A percentile compares a stretch with the other conserved stretches of the same genome.
Conservation (phyloP, 92 coral and sea anemone genomes). For the Palythoa grandis region DNA sequence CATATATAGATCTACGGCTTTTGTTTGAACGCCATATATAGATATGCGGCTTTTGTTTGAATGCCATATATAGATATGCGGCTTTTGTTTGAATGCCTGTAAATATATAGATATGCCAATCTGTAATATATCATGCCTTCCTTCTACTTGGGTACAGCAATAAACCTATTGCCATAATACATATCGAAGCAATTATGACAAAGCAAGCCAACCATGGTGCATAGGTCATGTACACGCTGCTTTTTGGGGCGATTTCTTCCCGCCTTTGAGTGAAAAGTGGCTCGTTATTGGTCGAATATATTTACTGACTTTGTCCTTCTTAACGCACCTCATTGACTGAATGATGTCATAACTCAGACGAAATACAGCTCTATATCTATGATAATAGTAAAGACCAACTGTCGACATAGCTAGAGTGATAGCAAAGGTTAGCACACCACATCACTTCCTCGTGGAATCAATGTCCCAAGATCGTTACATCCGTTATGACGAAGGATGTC, state of each 20-base stretch:
- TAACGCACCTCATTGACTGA: background rate
- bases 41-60: too few species aligned
- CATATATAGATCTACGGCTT: too few species aligned
- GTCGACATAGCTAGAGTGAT: background rate
- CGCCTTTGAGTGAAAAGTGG: background rate
- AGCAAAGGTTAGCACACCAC: conserved; percentile 54
- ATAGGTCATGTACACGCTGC: background rate
- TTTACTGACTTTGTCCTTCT: background rate
- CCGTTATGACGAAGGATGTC: conserved; percentile 92
- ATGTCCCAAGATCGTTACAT: conserved; percentile 86
- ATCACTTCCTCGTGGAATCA: conserved; percentile 79
- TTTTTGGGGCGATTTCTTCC: background rate
- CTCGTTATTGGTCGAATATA: background rate
- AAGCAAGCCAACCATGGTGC: background rate
- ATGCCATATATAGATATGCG: too few species aligned
- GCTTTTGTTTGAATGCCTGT: background rate
- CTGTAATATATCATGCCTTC: too few species aligned
- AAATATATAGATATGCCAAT: background rate
- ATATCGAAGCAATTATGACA: background rate
- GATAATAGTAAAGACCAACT: too few species aligned
- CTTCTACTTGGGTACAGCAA: too few species aligned
- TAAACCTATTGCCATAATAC: background rate
- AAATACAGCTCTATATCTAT: background rate
- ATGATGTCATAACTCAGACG: background rate
- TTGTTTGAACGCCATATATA: too few species aligned